Evolutionary conservation across 2,797 vertebrate species (phyloP).

Genomic region (Rhincodon typus): DNA sequence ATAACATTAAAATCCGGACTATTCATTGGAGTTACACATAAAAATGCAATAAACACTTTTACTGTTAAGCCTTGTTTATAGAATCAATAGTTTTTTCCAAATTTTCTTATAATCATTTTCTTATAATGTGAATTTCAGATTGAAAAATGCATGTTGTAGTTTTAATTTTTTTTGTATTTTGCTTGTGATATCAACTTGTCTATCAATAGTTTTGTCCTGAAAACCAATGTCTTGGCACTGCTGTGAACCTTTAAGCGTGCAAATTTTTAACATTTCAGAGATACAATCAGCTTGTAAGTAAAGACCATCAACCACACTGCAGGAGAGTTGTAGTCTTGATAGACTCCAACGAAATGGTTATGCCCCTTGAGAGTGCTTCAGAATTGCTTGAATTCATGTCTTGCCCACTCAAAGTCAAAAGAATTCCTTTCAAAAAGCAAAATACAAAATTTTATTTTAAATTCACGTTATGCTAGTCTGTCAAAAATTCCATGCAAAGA

Average conservation of each 20-base stretch:
- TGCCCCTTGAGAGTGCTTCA: not conserved
- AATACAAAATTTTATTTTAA: not conserved
- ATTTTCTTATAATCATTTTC: not conserved
- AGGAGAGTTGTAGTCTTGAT: not conserved
- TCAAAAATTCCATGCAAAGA: not conserved
- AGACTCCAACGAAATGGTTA: not conserved
- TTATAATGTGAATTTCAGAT: not conserved
- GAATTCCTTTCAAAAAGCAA: not conserved
- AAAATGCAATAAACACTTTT: not conserved
- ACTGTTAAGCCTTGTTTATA: not conserved
- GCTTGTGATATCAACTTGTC: not conserved
- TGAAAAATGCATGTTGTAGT: not conserved
- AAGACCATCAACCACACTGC: not conserved
- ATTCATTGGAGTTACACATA: not conserved
- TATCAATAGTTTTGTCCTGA: not conserved
- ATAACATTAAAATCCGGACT: not conserved
- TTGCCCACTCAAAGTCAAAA: not conserved
- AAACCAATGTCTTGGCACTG: not conserved
- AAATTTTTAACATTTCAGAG: not conserved
- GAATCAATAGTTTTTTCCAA: not conserved
- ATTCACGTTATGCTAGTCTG: not conserved
- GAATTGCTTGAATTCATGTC: slow-evolving; percentile 9
- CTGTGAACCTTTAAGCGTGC: not conserved
- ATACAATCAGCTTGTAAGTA: slow-evolving; percentile 8
- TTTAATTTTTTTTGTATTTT: not conserved